Conservation (phyloP, 2,888 invertebrate species). For the Panorpa germanica region DNA sequence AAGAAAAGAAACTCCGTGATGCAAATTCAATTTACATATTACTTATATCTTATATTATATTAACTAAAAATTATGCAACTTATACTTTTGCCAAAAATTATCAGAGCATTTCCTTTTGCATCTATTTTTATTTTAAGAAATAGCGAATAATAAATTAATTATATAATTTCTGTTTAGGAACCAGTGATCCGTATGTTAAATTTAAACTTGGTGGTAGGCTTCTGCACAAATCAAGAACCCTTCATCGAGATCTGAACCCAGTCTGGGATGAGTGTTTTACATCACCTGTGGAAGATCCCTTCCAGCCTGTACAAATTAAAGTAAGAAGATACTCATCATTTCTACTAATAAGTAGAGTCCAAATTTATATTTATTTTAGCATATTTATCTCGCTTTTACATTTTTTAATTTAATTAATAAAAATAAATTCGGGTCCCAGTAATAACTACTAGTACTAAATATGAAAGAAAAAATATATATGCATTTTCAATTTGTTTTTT, state of each 20-base stretch:
- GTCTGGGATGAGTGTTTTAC: conserved; percentile 96
- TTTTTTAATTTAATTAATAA: no score
- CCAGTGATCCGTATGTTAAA: conserved; percentile 96
- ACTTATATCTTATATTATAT: conserved; percentile 15
- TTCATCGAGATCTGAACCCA: conserved; percentile 88
- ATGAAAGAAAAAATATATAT: no score
- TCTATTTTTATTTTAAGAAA: conserved; percentile 1
- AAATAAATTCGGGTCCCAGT: no score
- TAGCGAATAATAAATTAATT: not conserved
- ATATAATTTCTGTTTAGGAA: conserved; percentile 36
- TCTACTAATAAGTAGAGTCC: not conserved
- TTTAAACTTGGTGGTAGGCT: conserved; percentile 76
- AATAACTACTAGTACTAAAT: no score
- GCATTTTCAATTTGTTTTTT: not conserved
- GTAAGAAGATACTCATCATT: conserved; percentile 25
- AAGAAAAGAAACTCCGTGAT: no score
- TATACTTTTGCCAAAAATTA: conserved; percentile 3
- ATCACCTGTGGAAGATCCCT: conserved; percentile 81
- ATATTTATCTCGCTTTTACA: no score
- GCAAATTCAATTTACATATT: conserved; percentile 2
- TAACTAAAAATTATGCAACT: conserved; percentile 14
- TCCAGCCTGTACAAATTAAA: conserved; percentile 68
- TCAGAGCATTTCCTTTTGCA: conserved; percentile 7
- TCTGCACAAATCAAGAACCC: conserved; percentile 84
- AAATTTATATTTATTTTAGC: conserved; percentile 4